Evolutionary conservation across 2,113 vertebrate species (phyloP).

Genomic region (Neodontobutis hainanensis): DNA sequence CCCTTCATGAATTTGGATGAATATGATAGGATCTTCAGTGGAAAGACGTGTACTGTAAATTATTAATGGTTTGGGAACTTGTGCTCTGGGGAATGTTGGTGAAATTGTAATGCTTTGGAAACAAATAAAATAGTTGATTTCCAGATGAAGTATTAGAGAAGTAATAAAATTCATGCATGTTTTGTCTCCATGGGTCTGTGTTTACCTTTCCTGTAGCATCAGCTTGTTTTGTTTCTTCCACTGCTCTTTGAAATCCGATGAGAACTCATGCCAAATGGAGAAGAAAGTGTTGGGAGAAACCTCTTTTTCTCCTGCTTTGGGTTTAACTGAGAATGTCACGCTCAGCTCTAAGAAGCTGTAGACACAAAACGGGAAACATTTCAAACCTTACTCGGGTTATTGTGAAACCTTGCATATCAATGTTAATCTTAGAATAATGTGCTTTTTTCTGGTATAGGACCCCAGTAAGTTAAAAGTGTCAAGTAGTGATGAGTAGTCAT

Average conservation of each 20-base stretch:
- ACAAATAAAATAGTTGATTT: background rate
- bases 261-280: conserved; percentile 96
- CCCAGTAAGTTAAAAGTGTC: conserved; percentile 24
- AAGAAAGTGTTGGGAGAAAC: conserved; percentile 93
- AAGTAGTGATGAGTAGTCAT: conserved; percentile 32
- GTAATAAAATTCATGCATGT: conserved; percentile 1
- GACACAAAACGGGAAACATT: conserved; percentile 61
- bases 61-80: conserved; percentile 50
- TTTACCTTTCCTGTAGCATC: conserved; percentile 92
- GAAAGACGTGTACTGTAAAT: conserved; percentile 54
- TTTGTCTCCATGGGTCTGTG: conserved; percentile 14
- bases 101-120: conserved; percentile 31
- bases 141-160: background rate
- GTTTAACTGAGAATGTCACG: conserved; percentile 91
- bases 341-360: conserved; percentile 92
- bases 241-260: conserved; percentile 94
- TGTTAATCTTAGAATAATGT: conserved; percentile 51
- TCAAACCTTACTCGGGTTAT: conserved; percentile 42
- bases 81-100: conserved; percentile 31
- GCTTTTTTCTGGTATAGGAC: conserved; percentile 24
- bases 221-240: conserved; percentile 97
- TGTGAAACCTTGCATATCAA: conserved; percentile 58
- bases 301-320: conserved; percentile 94
- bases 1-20: conserved; percentile 74
- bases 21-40: conserved; percentile 69